Conservation (phyloP, 2,797 vertebrate genomes). For the Sphaeramia orbicularis region DNA sequence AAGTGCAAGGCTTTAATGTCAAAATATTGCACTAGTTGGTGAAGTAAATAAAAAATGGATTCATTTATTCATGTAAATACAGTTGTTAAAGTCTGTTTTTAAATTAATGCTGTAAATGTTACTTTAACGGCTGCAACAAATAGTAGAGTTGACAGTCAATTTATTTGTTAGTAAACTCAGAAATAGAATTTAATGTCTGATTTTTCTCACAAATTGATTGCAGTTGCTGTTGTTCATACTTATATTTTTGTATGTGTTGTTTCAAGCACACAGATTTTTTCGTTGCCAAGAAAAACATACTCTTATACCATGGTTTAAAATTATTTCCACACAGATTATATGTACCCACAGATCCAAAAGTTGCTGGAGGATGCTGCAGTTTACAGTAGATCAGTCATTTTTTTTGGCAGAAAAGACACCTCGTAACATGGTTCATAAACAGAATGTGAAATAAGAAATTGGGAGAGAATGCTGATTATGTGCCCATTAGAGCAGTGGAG, state of each 20-base stretch:
- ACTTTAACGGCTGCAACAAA: too few species aligned
- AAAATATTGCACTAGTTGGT: too few species aligned
- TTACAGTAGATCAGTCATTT: slow-evolving; percentile 1
- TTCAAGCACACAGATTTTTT: slow-evolving; percentile 1
- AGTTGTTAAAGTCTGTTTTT: too few species aligned
- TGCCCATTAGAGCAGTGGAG: not conserved
- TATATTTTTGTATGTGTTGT: not conserved
- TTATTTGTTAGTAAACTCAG: too few species aligned
- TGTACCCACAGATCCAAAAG: slow-evolving; percentile 3
- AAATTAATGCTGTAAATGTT: too few species aligned
- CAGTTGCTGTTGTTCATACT: not conserved
- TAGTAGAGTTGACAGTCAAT: too few species aligned
- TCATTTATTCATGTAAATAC: too few species aligned
- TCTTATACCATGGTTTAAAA: slow-evolving; percentile 14
- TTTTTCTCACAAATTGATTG: not conserved
- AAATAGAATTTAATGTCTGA: too few species aligned
- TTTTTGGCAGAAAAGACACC: not conserved
- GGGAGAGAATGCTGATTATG: not conserved
- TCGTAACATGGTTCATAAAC: not conserved
- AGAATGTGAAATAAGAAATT: not conserved
- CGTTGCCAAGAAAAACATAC: slow-evolving; percentile 15
- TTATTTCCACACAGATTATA: slow-evolving; percentile 1
- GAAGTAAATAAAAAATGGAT: too few species aligned
- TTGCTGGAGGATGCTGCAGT: slow-evolving; percentile 4
- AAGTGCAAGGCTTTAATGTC: too few species aligned